Evolutionary conservation across 2,797 vertebrate genomes (phyloP), one percentile per base, ranked within the genome.

Genomic region (Oophaga sylvatica): DNA sequence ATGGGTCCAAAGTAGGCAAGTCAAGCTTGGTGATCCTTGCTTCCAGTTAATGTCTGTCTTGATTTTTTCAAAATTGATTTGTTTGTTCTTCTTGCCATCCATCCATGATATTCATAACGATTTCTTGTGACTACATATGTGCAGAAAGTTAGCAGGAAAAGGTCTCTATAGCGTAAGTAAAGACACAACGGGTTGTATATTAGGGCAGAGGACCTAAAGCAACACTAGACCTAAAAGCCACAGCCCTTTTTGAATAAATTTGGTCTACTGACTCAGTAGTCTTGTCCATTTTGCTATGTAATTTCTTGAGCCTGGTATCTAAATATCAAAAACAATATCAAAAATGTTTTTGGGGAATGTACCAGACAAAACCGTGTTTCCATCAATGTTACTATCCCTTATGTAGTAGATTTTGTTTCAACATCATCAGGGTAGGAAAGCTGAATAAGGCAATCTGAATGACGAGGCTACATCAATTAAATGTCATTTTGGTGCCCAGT

Each of bases 361-460:
- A 41, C 3, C 35, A 3, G 19, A 62, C 8, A 65, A 62, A 62
- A 62, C 0, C 60, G 20, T 9, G 11, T 67, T 67, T 67, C 12
- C 9, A 70, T 3, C 3, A 73, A 73, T 1, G 17, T 20, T 45
- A 20, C 45, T 10, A 73, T 73, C 19, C 16, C 35, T 48, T 41
- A 20, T 11, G 3, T 1, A 35, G 26, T 16, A 17, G 16, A 59
- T 59, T 59, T 13, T 31, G 15, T 0, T 68, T 68, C 12, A 11
- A 17, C 16, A 6, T 70, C 5, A 70, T 4, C 68, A 12, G 70
- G 17, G 35, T 73, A 73, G 17, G 15, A 76, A 53, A 53, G 13
- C 75, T 56, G 48, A 77, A 56, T 76, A 77, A 26, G 45, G 75
- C 45, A 56, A 77, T 53, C 41, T 26, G 62, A 59, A 79, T 60